Percentiles rank a stretch among this genome's conserved stretches.
phyloP scores from a whole-genome alignment of 2,113 vertebrate species.

The Pelodiscus sinensis region DNA sequence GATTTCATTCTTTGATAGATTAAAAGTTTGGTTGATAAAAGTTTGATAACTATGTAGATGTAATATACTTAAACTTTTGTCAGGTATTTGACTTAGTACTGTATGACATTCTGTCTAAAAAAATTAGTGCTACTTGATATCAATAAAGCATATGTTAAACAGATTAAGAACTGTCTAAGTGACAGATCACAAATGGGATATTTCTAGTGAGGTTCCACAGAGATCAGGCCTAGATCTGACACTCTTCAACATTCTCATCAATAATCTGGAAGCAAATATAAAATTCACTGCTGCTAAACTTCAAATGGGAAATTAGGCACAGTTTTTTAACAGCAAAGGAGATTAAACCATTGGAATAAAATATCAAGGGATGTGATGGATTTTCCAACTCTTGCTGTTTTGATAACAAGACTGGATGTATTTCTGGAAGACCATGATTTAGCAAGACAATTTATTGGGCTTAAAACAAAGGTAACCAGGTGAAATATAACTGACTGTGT shows the following conservation, averaged over 20 bases:
- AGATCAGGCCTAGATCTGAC: neutral
- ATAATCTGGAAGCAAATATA: neutral
- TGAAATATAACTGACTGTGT: neutral
- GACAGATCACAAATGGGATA: neutral
- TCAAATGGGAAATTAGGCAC: too few species aligned
- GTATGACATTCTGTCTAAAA: neutral
- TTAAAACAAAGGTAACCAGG: neutral
- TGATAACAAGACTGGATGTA: neutral
- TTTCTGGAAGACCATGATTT: neutral
- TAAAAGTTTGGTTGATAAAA: neutral
- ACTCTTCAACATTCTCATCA: neutral
- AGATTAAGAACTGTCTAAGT: neutral
- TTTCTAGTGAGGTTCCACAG: neutral
- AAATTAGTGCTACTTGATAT: neutral
- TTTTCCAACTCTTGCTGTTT: neutral
- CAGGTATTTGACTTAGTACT: neutral
- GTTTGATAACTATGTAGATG: neutral
- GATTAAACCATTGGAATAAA: too few species aligned
- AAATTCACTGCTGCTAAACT: constrained; percentile 1
- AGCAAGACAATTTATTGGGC: neutral
- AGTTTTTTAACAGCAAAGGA: too few species aligned
- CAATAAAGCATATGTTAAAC: neutral
- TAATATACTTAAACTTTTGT: neutral
- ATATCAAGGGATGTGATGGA: too few species aligned
- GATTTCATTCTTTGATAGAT: neutral